Evolutionary conservation across 2,797 vertebrate genomes (phyloP), one percentile per base, ranked within the genome.

Genomic region (Loriculus beryllinus): DNA sequence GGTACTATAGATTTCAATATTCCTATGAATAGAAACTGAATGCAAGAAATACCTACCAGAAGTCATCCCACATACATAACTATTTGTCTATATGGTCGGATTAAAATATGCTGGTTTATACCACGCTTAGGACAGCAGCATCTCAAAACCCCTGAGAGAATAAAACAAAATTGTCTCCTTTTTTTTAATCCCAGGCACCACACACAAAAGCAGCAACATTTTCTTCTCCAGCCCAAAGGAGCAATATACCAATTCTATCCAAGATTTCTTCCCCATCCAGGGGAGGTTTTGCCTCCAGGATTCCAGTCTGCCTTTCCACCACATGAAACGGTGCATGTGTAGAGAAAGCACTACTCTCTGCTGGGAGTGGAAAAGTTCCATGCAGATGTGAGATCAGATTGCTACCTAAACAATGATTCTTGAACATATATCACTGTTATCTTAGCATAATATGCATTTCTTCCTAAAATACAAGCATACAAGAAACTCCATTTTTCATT

Each of bases 291-390:
- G 33, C 21, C 43, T 2, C 3, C 29, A 5, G 49, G 40, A 14
- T 29, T 8, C 31, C 23, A 3, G 21, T 1, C 43, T 17, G 67
- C 81, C 7, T 35, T 8, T 8, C 45, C 35, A 17, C 22, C 57
- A 1, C 23, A 2, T 1, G 20, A 31, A 6, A 43, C 2, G 29
- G 14, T 21, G 59, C 7, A 1, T 0, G 11, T 1, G 33, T 2
- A 23, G n/a, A 21, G 71, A 26, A n/a, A 15, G 28, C 17, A 6
- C 13, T 19, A 2, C 45, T 10, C 40, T 18, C 14, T 16, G 3
- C 10, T 2, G 35, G 42, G 43, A 9, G 14, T 5, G 1, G 23
- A 6, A 1, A 10, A 26, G 39, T 5, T 31, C 49, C 3, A 3
- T 2, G 62, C 72, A 56, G 39, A 3, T 2, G 39, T 0, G 37